A percentile compares a stretch with the other conserved stretches of the same genome.
Conservation (phyloP, 2,797 vertebrate species). For the Rhinella marina region DNA sequence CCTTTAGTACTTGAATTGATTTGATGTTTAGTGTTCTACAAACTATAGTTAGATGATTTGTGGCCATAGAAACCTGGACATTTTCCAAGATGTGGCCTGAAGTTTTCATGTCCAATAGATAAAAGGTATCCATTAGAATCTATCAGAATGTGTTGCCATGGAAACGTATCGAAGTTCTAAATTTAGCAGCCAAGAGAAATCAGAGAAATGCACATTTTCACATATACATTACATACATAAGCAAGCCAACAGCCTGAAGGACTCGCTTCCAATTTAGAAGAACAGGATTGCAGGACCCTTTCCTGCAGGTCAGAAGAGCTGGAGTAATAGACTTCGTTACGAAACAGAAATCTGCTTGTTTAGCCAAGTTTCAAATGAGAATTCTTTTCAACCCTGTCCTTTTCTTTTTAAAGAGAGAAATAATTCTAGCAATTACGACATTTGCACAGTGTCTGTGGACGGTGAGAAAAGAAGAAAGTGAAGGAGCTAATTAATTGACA, state of each 20-base stretch:
- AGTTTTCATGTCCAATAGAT: conserved; percentile 23
- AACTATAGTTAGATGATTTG: neutral
- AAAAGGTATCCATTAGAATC: conserved; percentile 39
- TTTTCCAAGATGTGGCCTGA: conserved; percentile 24
- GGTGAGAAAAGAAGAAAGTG: neutral
- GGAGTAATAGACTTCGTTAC: conserved; percentile 11
- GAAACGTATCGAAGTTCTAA: conserved; percentile 49
- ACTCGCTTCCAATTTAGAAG: conserved; percentile 20
- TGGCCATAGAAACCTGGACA: conserved; percentile 30
- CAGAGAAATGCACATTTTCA: conserved; percentile 28
- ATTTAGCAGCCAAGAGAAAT: conserved; percentile 48
- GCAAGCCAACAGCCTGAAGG: conserved; percentile 16
- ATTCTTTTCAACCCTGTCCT: neutral
- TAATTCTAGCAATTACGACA: neutral
- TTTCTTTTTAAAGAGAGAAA: neutral
- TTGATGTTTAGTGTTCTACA: neutral
- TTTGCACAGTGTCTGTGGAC: neutral
- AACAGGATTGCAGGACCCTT: neutral
- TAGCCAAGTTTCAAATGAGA: conserved; percentile 12
- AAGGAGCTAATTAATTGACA: neutral
- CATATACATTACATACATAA: conserved; percentile 29
- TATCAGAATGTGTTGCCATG: conserved; percentile 44
- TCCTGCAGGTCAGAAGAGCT: conserved; percentile 14
- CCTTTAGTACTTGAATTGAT: neutral
- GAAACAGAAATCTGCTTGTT: neutral